phyloP scores from a whole-genome alignment of 2,797 vertebrate genomes.

The Chlorospingus flavigularis region DNA sequence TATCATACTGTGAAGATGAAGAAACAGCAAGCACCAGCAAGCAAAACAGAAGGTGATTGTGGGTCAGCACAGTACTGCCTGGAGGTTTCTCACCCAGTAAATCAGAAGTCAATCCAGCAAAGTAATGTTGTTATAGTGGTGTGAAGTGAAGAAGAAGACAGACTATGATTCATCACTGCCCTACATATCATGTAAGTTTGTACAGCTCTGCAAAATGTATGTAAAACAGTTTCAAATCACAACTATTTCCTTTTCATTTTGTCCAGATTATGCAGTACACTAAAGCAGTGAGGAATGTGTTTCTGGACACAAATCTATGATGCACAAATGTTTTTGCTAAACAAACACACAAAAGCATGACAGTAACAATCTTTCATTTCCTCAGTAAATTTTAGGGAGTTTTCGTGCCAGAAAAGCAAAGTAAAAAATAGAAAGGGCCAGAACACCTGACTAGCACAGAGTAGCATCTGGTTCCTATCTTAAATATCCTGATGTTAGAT shows the following conservation, averaged over 20 bases:
- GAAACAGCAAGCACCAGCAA: neutral
- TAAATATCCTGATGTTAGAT: neutral
- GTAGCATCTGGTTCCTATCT: neutral
- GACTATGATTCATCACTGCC: neutral
- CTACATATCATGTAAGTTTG: neutral
- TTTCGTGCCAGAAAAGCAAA: neutral
- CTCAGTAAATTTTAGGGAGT: neutral
- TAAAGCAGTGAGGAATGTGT: neutral
- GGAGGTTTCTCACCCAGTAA: neutral
- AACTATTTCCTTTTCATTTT: neutral
- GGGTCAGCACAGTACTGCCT: neutral
- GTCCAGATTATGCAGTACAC: neutral
- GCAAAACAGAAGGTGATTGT: neutral
- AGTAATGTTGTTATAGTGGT: neutral
- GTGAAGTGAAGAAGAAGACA: neutral
- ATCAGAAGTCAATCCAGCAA: slow-evolving; percentile 6
- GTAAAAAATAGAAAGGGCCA: neutral
- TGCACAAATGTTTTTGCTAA: neutral
- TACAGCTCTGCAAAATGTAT: neutral
- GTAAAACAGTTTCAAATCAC: neutral
- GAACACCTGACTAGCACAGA: neutral
- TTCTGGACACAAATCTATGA: neutral
- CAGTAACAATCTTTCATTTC: neutral
- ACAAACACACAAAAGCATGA: neutral
- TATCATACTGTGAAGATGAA: neutral